Conservation (phyloP, 2,888 invertebrate genomes). For the Endotricha flammealis region DNA sequence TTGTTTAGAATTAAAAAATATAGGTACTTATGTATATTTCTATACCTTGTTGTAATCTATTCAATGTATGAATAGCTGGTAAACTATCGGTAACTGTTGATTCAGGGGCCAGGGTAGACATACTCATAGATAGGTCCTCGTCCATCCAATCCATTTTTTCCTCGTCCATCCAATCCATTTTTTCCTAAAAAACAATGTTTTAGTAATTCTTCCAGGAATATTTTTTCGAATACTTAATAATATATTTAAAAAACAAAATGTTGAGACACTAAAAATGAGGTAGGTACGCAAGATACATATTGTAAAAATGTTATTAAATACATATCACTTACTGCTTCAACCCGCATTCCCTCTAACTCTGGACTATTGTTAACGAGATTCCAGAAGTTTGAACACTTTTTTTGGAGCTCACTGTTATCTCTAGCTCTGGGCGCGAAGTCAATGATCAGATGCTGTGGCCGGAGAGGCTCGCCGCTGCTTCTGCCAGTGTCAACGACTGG, state of each 20-base stretch:
- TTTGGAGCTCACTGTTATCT: conserved; percentile 28
- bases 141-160: no score
- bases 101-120: no score
- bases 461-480: conserved; percentile 15
- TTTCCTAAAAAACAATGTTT: no score
- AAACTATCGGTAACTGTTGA: background rate
- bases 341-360: background rate
- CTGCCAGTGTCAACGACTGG: conserved; percentile 2
- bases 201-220: no score
- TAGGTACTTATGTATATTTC: background rate
- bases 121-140: no score
- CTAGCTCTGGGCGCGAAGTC: conserved; percentile 24
- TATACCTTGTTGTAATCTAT: background rate
- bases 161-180: no score
- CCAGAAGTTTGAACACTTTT: conserved; percentile 39
- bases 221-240: no score
- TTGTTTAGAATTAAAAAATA: no score
- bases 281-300: no score
- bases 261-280: no score
- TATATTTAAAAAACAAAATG: no score
- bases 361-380: conserved; percentile 24
- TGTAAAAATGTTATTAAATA: no score
- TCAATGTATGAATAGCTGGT: background rate
- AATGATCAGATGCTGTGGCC: conserved; percentile 10
- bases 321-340: background rate